Base-by-base conservation (phyloP, 2,113 vertebrate genomes). In the Hippocampus abdominalis region DNA sequence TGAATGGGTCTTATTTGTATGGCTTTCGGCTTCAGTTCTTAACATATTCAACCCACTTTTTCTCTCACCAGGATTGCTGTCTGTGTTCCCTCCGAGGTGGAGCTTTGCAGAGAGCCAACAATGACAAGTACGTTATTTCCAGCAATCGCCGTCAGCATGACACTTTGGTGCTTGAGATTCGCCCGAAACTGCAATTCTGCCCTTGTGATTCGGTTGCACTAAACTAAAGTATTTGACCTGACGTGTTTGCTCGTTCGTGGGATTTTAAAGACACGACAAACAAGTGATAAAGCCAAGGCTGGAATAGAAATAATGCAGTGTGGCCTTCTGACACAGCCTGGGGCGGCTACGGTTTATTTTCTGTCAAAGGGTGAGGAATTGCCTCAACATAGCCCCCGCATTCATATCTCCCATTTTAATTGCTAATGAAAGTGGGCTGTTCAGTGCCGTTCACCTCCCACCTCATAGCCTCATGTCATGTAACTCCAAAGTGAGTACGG, bases 1-100 rank as follows among this genome's bases (percentile, higher is more conserved):
- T 16, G 6, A 8, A 23, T n/a, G 16, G 15, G 5, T 23, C 7
- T 21, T 63, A 63, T 63, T 56, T 56, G 8, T n/a, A 23, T 3
- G 39, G 21, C 8, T 40, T 13, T 64, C 0, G 0, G 23, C 23
- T 64, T 12, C 40, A 25, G 62, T 64, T 51, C 0, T 25, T 54
- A 16, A 65, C 10, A 16, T 9, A 23, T 18, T 60, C 8, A n/a
- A 48, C 13, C 49, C 51, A 60, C 1, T 44, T 8, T 85, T 65
- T 61, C 7, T 78, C 69, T 63, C 54, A 73, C 11, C 77, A 99
- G 97, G 95, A 97, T 82, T 99, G 97, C 87, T 98, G 96, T 83
- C 91, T 99, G 78, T 99, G 97, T 82, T 95, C 96, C 0, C 85
- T 98, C 68, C 91, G 97, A 82, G 97, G 97, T 64, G 97, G 97